These are phyloP conservation scores for Anodontia alba DNA, from an alignment of 2,888 invertebrate genomes.

Conservation along the genomic window DNA sequence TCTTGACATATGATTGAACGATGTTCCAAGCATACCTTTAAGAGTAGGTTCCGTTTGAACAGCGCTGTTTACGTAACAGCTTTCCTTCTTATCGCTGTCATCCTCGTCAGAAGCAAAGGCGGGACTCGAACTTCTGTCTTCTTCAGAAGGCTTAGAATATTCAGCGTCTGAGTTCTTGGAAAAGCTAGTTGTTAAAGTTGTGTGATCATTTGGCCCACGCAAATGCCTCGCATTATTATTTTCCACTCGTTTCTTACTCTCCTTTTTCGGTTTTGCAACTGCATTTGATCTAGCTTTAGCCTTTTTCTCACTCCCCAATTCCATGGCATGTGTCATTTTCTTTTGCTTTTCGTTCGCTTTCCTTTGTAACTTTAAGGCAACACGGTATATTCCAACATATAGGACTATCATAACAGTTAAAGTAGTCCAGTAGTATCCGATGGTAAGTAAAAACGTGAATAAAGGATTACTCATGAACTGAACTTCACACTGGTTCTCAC, in stretches of 20 bases:
- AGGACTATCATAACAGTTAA: slow-evolving; percentile 96
- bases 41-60: slow-evolving; percentile 71
- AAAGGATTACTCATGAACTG: slow-evolving; percentile 99
- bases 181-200: slow-evolving; percentile 71
- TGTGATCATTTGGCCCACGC: slow-evolving; percentile 55
- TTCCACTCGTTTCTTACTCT: slow-evolving; percentile 60
- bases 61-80: slow-evolving; percentile 71
- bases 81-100: slow-evolving; percentile 68
- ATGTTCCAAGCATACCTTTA: slow-evolving; percentile 68
- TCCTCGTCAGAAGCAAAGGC: slow-evolving; percentile 98
- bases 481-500: slow-evolving; percentile 96
- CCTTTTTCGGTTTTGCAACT: slow-evolving; percentile 35
- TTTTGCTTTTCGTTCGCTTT: slow-evolving; percentile 98
- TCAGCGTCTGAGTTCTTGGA: slow-evolving; percentile 69
- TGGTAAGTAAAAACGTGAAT: slow-evolving; percentile 98
- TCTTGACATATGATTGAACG: slow-evolving; percentile 67
- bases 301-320: slow-evolving; percentile 82
- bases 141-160: slow-evolving; percentile 82
- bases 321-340: slow-evolving; percentile 86
- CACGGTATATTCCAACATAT: slow-evolving; percentile 98
- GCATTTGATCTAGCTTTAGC: slow-evolving; percentile 24
- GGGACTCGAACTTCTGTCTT: slow-evolving; percentile 94
- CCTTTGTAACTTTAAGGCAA: slow-evolving; percentile 98
- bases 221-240: slow-evolving; percentile 66
- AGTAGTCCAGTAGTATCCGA: slow-evolving; percentile 99